Percentiles rank a stretch among this genome's conserved stretches.
Evolutionary conservation across 1,140 invertebrate genomes (phyloP).

Genomic region (Trichonephila clavata): DNA sequence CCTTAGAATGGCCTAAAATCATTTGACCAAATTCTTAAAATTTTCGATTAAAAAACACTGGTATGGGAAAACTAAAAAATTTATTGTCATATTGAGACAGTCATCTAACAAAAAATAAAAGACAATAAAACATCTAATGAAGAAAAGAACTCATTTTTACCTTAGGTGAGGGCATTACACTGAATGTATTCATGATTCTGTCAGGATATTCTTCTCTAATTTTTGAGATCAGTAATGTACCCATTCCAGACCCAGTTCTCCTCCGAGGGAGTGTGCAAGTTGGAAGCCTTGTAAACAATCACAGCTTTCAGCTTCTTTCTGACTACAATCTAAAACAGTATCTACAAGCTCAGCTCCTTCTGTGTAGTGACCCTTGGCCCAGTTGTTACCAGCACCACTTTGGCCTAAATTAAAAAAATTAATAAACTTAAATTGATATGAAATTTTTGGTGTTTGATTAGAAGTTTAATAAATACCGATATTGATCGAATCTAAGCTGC

Average conservation of each 20-base stretch:
- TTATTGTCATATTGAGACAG: not conserved
- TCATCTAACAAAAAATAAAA: not conserved
- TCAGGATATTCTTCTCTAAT: constrained; percentile 82
- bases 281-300: constrained; percentile 90
- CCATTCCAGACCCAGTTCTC: constrained; percentile 93
- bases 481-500: too few relatives aligned
- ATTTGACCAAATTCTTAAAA: not conserved
- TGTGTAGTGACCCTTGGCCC: constrained; percentile 87
- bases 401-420: constrained; percentile 78
- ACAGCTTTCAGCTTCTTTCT: constrained; percentile 93
- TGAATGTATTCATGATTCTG: constrained; percentile 82
- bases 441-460: too few relatives aligned
- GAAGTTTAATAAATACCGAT: too few relatives aligned
- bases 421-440: too few relatives aligned
- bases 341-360: constrained; percentile 85
- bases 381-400: constrained; percentile 87
- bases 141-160: constrained; percentile 74
- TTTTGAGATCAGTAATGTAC: constrained; percentile 87
- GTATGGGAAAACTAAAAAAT: not conserved
- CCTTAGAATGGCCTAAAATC: not conserved
- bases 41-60: not conserved
- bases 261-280: constrained; percentile 89
- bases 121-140: not conserved
- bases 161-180: constrained; percentile 82
- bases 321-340: constrained; percentile 89